Percentiles rank a stretch among this genome's conserved stretches.
These are phyloP conservation scores for Callimorpha dominula DNA, from an alignment of 2,888 invertebrate species.

Conservation along the genomic window DNA sequence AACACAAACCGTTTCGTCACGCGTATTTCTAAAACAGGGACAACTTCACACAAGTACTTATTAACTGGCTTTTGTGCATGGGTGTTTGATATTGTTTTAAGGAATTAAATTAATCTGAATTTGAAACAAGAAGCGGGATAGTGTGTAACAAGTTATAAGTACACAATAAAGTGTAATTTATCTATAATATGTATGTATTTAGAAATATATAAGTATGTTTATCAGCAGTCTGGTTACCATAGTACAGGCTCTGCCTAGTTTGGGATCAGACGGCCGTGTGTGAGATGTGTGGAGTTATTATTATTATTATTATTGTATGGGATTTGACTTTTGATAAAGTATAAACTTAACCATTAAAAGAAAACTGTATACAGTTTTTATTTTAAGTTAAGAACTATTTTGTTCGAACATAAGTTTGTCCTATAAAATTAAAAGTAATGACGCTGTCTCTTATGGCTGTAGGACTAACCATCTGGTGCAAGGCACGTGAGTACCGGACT, in stretches of 20 bases:
- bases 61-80: not conserved
- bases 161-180: too few species aligned
- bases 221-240: too few species aligned
- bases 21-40: conserved; percentile 38
- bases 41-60: conserved; percentile 26
- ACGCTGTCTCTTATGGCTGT: conserved; percentile 65
- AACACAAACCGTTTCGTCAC: conserved; percentile 44
- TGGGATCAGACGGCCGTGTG: too few species aligned
- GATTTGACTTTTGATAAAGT: too few species aligned
- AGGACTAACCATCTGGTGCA: conserved; percentile 75
- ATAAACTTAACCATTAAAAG: too few species aligned
- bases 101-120: not conserved
- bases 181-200: too few species aligned
- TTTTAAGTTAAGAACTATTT: not conserved
- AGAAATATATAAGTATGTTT: too few species aligned
- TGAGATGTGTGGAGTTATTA: too few species aligned
- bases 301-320: too few species aligned
- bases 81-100: not conserved
- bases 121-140: not conserved
- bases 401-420: conserved; percentile 5
- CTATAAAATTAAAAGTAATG: conserved; percentile 54
- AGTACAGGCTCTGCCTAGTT: too few species aligned
- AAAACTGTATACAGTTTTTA: not conserved
- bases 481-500: conserved; percentile 68
- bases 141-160: too few species aligned